These are phyloP conservation scores for Sternotherus odoratus DNA, from an alignment of 2,797 vertebrate species.

Conservation along the genomic window DNA sequence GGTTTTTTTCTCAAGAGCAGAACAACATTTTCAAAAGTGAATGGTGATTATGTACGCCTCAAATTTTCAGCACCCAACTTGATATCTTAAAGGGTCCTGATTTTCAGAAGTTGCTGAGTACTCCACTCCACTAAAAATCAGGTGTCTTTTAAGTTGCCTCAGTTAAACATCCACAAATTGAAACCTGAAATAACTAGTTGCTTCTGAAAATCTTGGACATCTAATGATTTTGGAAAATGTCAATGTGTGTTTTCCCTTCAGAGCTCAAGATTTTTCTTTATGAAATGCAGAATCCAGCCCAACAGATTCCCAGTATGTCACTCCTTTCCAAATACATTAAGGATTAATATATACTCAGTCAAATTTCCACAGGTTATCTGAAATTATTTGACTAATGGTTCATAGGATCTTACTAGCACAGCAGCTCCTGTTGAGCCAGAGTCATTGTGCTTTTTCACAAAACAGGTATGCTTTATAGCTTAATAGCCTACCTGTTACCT, in stretches of 20 bases:
- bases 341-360: neutral
- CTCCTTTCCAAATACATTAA: neutral
- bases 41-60: neutral
- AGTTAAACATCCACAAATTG: neutral
- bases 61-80: neutral
- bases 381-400: neutral
- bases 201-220: neutral
- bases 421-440: neutral
- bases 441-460: neutral
- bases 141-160: neutral
- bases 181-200: neutral
- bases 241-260: neutral
- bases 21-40: neutral
- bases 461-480: neutral
- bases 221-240: neutral
- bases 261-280: neutral
- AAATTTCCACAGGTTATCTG: neutral
- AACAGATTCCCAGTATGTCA: neutral
- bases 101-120: neutral
- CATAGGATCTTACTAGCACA: neutral
- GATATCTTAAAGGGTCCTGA: neutral
- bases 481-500: conserved; percentile 9
- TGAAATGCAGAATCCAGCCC: neutral
- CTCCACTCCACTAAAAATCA: neutral
- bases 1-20: neutral